These are phyloP conservation scores for Caenorhabditis sp. DNA, from an alignment of 2,888 invertebrate species.

Conservation along the genomic window DNA sequence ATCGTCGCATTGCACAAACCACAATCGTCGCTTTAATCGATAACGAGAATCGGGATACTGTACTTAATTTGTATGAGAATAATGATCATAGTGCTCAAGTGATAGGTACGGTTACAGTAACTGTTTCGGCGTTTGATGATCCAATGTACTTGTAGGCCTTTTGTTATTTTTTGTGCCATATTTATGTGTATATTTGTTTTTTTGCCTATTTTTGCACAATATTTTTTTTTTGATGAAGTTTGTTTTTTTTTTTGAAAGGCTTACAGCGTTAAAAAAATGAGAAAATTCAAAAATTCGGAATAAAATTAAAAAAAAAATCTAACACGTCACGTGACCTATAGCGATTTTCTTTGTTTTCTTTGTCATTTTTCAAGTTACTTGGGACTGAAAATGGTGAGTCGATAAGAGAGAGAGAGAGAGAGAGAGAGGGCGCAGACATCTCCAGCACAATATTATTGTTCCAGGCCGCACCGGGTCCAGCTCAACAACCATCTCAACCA, in stretches of 20 bases:
- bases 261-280: too few relatives aligned
- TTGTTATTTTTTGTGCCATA: neutral
- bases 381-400: neutral
- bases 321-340: neutral
- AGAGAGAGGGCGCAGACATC: too few relatives aligned
- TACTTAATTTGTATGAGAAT: constrained; percentile 4
- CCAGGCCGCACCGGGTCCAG: neutral
- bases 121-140: constrained; percentile 48
- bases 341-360: neutral
- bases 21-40: constrained; percentile 34
- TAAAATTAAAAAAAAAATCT: too few relatives aligned
- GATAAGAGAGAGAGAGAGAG: neutral
- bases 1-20: constrained; percentile 26
- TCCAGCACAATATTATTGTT: too few relatives aligned
- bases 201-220: neutral
- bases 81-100: neutral
- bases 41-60: constrained; percentile 33
- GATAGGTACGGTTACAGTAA: constrained; percentile 22
- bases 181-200: neutral
- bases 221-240: constrained; percentile 2
- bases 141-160: constrained; percentile 41
- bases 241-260: constrained; percentile 8
- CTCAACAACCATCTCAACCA: neutral
- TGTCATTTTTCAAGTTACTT: neutral
- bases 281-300: too few relatives aligned